Base-by-base conservation (phyloP, 1,140 invertebrate species). In the Brachionus calyciflorus region DNA sequence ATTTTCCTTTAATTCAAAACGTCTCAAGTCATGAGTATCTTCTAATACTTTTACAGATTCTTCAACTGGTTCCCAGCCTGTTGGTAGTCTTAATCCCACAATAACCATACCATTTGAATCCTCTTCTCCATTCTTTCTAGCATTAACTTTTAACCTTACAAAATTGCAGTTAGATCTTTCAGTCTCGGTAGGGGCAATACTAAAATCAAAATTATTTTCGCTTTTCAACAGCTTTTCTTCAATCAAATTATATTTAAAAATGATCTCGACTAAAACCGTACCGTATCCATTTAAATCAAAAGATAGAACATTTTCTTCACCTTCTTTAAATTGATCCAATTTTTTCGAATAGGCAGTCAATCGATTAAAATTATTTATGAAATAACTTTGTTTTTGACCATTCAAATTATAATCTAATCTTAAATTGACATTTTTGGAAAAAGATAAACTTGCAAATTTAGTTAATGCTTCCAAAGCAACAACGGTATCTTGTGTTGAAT, bases 401-500 rank as follows among this genome's bases (percentile, higher is more conserved):
- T 65, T 65, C 1, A 73, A 12, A 17, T 14, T 55, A 21, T 73
- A 73, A 40, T 37, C 44, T 3, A 73, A 30, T n/a, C 19, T 12
- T 14, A 73, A 9, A 19, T 73, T 49, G n/a, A 73, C 28, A 26
- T 55, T 12, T n/a, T 73, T 55, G 7, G 46, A 51, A 24, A 30
- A 55, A 2, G 51, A 49, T 9, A 41, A 24, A 12, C 17, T 55
- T 21, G 69, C 46, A 33, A 82, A 87, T 37, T 82, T 78, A 6
- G 85, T 80, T 33, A 87, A 78, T 1, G 86, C 86, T 77, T 86
- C 82, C 24, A 87, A 79, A 12, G 83, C 86, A 24, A 87, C 80
- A 2, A 87, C 86, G 5, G 86, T 87, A 76, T 87, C 86, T 83
- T 86, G 79, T 6, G 90, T 91, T 1, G 91, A 91, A 2, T 90